phyloP scores from a whole-genome alignment of 2,113 vertebrate species.

The Heterotis niloticus region DNA sequence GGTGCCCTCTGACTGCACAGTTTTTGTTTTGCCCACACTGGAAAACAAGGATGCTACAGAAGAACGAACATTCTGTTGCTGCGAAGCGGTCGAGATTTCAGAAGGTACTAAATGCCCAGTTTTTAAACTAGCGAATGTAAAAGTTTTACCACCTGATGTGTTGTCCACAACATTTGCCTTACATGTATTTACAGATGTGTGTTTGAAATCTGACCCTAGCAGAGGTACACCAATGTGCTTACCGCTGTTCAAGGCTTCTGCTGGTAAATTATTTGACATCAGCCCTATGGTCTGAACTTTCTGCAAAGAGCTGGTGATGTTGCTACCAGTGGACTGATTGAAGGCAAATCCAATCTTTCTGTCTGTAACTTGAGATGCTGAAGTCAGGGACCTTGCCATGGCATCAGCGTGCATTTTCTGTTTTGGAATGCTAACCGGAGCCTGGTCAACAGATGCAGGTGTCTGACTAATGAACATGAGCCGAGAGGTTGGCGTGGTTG shows the following conservation, averaged over 20 bases:
- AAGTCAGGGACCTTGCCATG: constrained; percentile 30
- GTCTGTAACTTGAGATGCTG: constrained; percentile 72
- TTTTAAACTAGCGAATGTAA: constrained; percentile 75
- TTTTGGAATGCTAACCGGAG: constrained; percentile 48
- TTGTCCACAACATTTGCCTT: constrained; percentile 15
- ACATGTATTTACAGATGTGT: constrained; percentile 33
- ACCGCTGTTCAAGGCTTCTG: constrained; percentile 50
- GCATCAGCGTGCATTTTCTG: constrained; percentile 29
- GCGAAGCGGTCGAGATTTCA: constrained; percentile 69
- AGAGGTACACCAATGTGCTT: constrained; percentile 45
- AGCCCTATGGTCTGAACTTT: constrained; percentile 61
- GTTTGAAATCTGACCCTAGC: constrained; percentile 48
- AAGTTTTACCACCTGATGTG: constrained; percentile 48
- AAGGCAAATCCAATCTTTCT: constrained; percentile 74
- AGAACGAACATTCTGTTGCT: constrained; percentile 55
- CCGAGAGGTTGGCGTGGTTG: constrained; percentile 62
- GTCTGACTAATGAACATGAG: constrained; percentile 77
- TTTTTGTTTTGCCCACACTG: constrained; percentile 12
- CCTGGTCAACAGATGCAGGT: constrained; percentile 32
- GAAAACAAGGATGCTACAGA: constrained; percentile 21
- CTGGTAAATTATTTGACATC: constrained; percentile 62
- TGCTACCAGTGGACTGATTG: constrained; percentile 67
- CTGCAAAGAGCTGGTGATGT: constrained; percentile 56
- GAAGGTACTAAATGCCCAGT: constrained; percentile 78
- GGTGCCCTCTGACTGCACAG: constrained; percentile 12